Percentiles rank a stretch among this genome's conserved stretches.
phyloP scores from a whole-genome alignment of 1,140 invertebrate genomes.

The Mya arenaria region DNA sequence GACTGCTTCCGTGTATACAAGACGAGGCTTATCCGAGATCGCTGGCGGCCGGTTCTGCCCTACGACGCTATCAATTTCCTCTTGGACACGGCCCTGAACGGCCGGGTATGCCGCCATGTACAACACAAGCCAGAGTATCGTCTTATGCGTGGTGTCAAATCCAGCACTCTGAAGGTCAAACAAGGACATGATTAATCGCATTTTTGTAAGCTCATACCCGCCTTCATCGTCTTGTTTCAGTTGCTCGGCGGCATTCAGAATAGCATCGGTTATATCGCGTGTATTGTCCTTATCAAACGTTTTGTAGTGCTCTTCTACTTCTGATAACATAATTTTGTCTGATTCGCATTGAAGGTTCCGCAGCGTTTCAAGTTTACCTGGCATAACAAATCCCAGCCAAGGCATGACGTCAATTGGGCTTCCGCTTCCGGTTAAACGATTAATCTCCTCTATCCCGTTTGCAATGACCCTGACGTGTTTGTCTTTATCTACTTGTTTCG shows the following conservation, averaged over 20 bases:
- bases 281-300: too few species aligned
- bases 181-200: background rate
- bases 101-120: too few species aligned
- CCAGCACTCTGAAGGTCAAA: background rate
- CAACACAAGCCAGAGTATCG: too few species aligned
- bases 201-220: background rate
- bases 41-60: too few species aligned
- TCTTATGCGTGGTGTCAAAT: too few species aligned
- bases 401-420: background rate
- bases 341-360: background rate
- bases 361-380: background rate
- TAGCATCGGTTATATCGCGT: too few species aligned
- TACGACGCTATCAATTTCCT: too few species aligned
- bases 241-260: too few species aligned
- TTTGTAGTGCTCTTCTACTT: background rate
- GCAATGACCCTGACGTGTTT: background rate
- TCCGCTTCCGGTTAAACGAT: slow-evolving; percentile 18
- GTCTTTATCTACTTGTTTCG: background rate
- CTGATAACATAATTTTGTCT: background rate
- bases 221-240: background rate
- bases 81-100: too few species aligned
- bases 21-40: too few species aligned
- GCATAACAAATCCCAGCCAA: slow-evolving; percentile 16
- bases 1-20: too few species aligned
- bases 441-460: background rate